These are phyloP conservation scores for Ophioderma brevispina DNA, from an alignment of 35 echinoderm and acorn worm genomes.

Conservation along the genomic window DNA sequence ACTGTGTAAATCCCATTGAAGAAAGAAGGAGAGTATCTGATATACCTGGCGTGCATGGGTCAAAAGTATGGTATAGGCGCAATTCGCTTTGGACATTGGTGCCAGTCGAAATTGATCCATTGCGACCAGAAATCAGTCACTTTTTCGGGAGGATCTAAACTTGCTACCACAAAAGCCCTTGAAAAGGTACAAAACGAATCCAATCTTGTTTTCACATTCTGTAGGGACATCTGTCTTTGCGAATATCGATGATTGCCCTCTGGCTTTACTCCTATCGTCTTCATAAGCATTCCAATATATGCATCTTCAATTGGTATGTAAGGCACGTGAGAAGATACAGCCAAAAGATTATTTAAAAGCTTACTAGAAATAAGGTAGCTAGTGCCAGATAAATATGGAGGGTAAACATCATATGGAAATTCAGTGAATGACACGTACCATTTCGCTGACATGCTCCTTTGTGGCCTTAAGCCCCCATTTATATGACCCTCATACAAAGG, in stretches of 20 bases:
- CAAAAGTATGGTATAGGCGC: too few relatives aligned
- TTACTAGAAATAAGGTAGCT: conserved; percentile 79
- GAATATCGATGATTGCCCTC: not conserved
- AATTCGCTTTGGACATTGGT: not conserved
- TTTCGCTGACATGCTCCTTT: not conserved
- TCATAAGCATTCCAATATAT: conserved; percentile 39
- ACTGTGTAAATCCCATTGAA: too few relatives aligned
- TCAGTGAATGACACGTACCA: conserved; percentile 63
- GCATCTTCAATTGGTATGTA: conserved; percentile 44
- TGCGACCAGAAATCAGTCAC: not conserved
- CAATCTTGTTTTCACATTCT: not conserved
- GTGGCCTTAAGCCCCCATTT: not conserved
- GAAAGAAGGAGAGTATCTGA: too few relatives aligned
- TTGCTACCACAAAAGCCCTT: not conserved
- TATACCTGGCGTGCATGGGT: too few relatives aligned
- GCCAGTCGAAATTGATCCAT: not conserved
- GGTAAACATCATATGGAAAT: conserved; percentile 63
- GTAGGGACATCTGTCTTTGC: not conserved
- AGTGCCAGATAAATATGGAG: conserved; percentile 74
- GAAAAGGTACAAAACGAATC: not conserved
- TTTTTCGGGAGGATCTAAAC: not conserved
- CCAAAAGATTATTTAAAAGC: not conserved
- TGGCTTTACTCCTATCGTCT: conserved; percentile 13
- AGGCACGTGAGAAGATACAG: not conserved
- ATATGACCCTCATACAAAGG: not conserved